Evolutionary conservation across 2,888 invertebrate genomes (phyloP).

Genomic region (Metalampra italica): DNA sequence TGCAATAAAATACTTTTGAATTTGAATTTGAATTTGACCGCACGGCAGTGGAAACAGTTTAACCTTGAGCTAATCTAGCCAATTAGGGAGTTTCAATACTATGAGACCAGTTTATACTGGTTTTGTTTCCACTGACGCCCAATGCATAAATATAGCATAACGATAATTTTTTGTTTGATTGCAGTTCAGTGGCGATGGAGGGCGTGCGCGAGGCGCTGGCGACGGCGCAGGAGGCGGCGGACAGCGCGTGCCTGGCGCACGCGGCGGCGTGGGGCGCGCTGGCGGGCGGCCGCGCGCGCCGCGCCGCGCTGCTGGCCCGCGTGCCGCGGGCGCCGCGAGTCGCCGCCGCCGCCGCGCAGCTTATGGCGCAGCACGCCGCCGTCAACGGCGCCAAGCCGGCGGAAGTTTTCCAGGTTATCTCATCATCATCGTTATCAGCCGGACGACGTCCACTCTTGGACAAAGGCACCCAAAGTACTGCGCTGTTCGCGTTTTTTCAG

Average conservation of each 20-base stretch:
- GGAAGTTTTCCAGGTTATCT: conserved; percentile 77
- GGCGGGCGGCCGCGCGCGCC: conserved; percentile 60
- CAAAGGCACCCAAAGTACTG: too few relatives aligned
- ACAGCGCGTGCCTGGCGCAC: conserved; percentile 90
- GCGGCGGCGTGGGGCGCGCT: conserved; percentile 88
- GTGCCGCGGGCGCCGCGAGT: conserved; percentile 78
- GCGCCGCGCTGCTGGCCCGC: conserved; percentile 63
- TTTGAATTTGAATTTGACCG: too few relatives aligned
- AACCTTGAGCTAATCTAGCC: too few relatives aligned
- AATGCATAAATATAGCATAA: too few relatives aligned
- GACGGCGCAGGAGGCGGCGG: conserved; percentile 92
- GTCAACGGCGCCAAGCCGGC: conserved; percentile 82
- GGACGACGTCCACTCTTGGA: too few relatives aligned
- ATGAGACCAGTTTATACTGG: too few relatives aligned
- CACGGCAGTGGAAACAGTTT: too few relatives aligned
- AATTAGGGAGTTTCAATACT: too few relatives aligned
- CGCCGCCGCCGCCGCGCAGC: conserved; percentile 87
- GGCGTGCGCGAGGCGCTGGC: conserved; percentile 92
- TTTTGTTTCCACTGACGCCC: too few relatives aligned
- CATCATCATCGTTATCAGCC: too few relatives aligned
- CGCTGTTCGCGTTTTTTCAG: too few relatives aligned
- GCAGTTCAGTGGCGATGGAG: conserved; percentile 85
- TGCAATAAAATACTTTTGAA: too few relatives aligned
- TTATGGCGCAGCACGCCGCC: conserved; percentile 88
- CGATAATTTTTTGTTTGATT: neutral